Percentiles rank a stretch among this genome's conserved stretches.
Conservation (phyloP, 2,113 vertebrate genomes). For the Scartelaos histophorus region DNA sequence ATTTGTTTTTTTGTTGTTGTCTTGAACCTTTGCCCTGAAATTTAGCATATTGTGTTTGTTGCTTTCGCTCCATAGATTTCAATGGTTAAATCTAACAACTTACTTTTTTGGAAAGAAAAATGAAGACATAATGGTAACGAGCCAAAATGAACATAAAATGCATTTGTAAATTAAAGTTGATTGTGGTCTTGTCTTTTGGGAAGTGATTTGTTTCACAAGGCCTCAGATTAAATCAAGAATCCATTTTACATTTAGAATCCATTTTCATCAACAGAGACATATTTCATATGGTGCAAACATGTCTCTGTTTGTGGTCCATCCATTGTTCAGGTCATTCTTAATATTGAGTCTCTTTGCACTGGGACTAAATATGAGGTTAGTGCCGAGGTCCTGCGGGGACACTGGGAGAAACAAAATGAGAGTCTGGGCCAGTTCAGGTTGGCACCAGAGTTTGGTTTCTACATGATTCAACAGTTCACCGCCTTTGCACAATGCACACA, state of each 20-base stretch:
- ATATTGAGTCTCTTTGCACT: constrained; percentile 11
- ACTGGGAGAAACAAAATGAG: constrained; percentile 21
- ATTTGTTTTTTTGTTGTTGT: constrained; percentile 29
- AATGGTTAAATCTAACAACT: neutral
- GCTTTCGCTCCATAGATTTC: constrained; percentile 5
- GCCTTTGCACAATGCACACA: constrained; percentile 56
- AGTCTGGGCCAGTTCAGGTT: constrained; percentile 50
- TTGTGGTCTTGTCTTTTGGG: constrained; percentile 17
- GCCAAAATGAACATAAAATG: constrained; percentile 21
- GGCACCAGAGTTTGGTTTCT: constrained; percentile 54
- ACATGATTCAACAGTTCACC: constrained; percentile 63
- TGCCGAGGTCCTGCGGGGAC: neutral
- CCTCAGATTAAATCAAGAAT: constrained; percentile 41
- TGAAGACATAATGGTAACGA: constrained; percentile 13
- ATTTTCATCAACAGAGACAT: constrained; percentile 33
- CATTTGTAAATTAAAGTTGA: constrained; percentile 27
- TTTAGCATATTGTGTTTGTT: constrained; percentile 15
- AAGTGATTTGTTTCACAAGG: constrained; percentile 31
- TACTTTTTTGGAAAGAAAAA: neutral
- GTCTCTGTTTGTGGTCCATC: constrained; percentile 27
- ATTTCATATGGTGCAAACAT: constrained; percentile 43
- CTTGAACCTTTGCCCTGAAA: constrained; percentile 32
- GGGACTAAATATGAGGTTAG: constrained; percentile 14
- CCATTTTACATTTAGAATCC: neutral
- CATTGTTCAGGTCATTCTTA: constrained; percentile 30